These are phyloP conservation scores for Muntiacus reevesi DNA, from an alignment of 2,113 vertebrate genomes.

Conservation along the genomic window DNA sequence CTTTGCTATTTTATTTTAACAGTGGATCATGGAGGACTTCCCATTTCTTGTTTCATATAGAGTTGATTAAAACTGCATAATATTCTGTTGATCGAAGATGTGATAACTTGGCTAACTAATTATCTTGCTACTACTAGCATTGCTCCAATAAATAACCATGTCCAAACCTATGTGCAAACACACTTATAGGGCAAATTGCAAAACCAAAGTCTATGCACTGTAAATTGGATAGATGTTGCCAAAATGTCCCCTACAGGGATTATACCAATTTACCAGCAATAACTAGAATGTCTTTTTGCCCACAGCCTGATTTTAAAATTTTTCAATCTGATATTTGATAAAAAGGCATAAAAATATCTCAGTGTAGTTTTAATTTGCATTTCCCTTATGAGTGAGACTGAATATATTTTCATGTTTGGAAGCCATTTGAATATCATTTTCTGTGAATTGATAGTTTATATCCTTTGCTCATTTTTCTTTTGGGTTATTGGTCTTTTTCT, in stretches of 20 bases:
- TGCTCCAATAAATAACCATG: not conserved
- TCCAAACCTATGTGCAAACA: not conserved
- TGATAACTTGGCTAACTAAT: not conserved
- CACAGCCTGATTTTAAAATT: not conserved
- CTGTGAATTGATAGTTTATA: not conserved
- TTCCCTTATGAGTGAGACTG: not conserved
- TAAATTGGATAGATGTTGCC: not conserved
- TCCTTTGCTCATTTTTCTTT: not conserved
- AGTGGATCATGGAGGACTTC: not conserved
- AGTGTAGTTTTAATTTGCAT: not conserved
- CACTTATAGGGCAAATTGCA: not conserved
- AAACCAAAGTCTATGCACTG: not conserved
- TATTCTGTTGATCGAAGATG: not conserved
- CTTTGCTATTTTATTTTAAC: not conserved
- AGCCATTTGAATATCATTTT: not conserved
- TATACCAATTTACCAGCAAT: not conserved
- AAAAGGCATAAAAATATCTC: not conserved
- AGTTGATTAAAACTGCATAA: not conserved
- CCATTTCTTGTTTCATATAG: not conserved
- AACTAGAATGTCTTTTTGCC: not conserved
- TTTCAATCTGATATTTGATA: not conserved
- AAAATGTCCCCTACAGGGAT: not conserved
- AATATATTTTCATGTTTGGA: constrained; percentile 28
- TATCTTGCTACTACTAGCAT: not conserved
- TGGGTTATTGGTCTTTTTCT: not conserved